Base-by-base conservation (phyloP, 1,140 invertebrate species). In the Ericerus pela region DNA sequence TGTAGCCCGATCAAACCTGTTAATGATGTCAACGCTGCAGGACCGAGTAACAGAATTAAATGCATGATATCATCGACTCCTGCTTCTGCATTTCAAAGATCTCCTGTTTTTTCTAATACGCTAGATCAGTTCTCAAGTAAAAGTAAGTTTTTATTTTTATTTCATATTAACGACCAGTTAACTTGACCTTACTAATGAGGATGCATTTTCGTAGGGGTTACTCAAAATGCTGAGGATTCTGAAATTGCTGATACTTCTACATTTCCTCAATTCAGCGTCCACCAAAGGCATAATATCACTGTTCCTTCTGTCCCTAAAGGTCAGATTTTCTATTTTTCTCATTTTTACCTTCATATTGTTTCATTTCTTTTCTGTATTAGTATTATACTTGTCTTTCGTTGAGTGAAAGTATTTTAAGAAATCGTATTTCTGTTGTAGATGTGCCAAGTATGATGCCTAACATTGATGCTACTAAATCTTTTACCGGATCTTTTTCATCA, bases 281-380 rank as follows among this genome's bases (percentile, higher is more conserved):
- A 10, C 2, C 41, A 47, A 47, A 47, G 41, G 41, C 41, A 47
- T 47, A 47, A 47, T 47, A 47, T 47, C 12, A 47, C 41, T 24
- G 4, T 47, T 22, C 41, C 41, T 47, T 18, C 10, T 24, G 41
- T 47, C 22, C 41, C 22, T 47, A 47, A 16, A 47, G 41, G 41
- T 47, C 4, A 3, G 16, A 24, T 47, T n/a, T n/a, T n/a, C n/a
- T n/a, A n/a, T n/a, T n/a, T n/a, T n/a, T n/a, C n/a, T n/a, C n/a
- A n/a, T n/a, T n/a, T n/a, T n/a, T n/a, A n/a, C n/a, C n/a, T n/a
- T n/a, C n/a, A n/a, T n/a, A n/a, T n/a, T n/a, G n/a, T n/a, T n/a
- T n/a, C n/a, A n/a, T n/a, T n/a, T n/a, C n/a, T n/a, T n/a, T n/a
- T n/a, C n/a, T n/a, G n/a, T n/a, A n/a, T n/a, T 47, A 2, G 41